phyloP scores from a whole-genome alignment of 2,888 invertebrate genomes.

The Saturnia pavonia region DNA sequence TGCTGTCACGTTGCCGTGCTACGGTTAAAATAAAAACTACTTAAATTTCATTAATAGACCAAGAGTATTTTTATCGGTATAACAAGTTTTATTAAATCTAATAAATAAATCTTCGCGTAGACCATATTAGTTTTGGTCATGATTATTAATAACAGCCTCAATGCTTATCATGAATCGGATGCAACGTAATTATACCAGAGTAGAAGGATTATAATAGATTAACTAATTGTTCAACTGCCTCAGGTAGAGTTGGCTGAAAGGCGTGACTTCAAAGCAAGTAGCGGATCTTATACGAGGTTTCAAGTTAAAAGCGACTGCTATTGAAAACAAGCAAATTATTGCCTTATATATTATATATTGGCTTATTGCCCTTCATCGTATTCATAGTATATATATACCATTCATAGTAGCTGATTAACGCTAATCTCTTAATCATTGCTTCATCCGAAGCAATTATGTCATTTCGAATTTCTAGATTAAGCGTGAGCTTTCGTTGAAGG shows the following conservation, averaged over 20 bases:
- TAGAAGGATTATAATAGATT: slow-evolving; percentile 24
- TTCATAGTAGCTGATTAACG: no score
- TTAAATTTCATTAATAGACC: no score
- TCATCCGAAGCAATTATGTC: no score
- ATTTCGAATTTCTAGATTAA: no score
- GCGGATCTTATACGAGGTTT: neutral
- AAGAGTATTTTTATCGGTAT: no score
- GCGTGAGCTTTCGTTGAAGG: no score
- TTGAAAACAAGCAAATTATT: neutral
- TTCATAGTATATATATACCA: no score
- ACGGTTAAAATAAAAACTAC: neutral
- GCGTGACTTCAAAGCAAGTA: slow-evolving; percentile 14
- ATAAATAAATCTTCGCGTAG: neutral
- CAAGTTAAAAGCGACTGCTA: neutral
- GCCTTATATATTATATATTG: no score
- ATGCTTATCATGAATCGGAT: neutral
- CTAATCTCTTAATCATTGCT: no score
- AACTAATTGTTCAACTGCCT: slow-evolving; percentile 19
- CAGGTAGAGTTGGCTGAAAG: slow-evolving; percentile 18
- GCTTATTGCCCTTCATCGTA: no score
- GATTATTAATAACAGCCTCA: neutral
- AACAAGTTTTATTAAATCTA: no score
- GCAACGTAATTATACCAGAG: neutral
- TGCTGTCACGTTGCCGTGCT: neutral
- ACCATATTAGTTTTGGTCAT: neutral